Percentiles rank a stretch among this genome's conserved stretches.
Evolutionary conservation across 2,797 vertebrate genomes (phyloP).

Genomic region (Coregonus ussuriensis): DNA sequence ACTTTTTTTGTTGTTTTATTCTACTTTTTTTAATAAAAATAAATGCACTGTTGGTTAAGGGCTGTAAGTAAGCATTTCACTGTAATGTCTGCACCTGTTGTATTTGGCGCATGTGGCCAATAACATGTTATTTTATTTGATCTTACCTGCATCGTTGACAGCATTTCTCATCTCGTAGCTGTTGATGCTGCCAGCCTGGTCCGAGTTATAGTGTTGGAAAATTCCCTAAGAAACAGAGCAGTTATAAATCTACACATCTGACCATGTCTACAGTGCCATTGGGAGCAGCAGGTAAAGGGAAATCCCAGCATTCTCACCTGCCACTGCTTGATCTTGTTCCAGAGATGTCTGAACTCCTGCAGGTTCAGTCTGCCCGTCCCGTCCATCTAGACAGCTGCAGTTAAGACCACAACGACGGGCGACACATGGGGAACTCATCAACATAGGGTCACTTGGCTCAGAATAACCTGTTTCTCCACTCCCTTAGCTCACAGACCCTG

Average conservation of each 20-base stretch:
- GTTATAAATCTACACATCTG: not conserved
- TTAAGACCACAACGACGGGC: slow-evolving; percentile 69
- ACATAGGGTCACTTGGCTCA: not conserved
- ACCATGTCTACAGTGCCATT: too few relatives aligned
- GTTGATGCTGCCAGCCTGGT: slow-evolving; percentile 91
- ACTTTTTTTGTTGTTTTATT: too few relatives aligned
- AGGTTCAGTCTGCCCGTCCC: slow-evolving; percentile 92
- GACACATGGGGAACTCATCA: not conserved
- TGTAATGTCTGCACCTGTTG: too few relatives aligned
- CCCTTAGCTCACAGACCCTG: too few relatives aligned
- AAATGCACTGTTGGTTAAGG: too few relatives aligned
- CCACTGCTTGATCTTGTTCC: slow-evolving; percentile 97
- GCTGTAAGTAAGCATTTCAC: too few relatives aligned
- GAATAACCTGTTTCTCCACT: too few relatives aligned
- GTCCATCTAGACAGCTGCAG: slow-evolving; percentile 81
- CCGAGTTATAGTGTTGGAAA: slow-evolving; percentile 88
- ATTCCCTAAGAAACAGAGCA: slow-evolving; percentile 80
- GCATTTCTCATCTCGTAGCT: slow-evolving; percentile 98
- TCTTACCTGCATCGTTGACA: slow-evolving; percentile 90
- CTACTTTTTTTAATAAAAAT: too few relatives aligned
- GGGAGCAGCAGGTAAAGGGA: too few relatives aligned
- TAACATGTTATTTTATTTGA: too few relatives aligned
- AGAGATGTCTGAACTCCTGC: slow-evolving; percentile 91
- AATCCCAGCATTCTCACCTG: slow-evolving; percentile 76
- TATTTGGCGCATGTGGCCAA: too few relatives aligned